Conservation (phyloP, 2,888 invertebrate species). For the Drosophila barbarae region DNA sequence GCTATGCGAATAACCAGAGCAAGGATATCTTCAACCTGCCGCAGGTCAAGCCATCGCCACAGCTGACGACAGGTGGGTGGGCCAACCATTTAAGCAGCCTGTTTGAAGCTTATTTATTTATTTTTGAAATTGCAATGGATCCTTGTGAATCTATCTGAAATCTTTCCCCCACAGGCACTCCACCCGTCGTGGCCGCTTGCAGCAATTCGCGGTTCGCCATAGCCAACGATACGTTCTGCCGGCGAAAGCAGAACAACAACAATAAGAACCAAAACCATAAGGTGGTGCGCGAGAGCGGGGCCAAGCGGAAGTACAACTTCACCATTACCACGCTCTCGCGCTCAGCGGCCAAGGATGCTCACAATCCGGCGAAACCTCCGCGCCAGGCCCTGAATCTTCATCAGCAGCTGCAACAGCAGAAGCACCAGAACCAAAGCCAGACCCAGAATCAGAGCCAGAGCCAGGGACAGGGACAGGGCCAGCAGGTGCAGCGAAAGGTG, state of each 20-base stretch:
- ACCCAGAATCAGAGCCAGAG: neutral
- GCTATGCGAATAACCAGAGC: constrained; percentile 78
- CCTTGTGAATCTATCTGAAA: too few species aligned
- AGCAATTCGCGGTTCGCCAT: constrained; percentile 71
- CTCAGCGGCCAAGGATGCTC: constrained; percentile 53
- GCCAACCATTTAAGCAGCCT: neutral
- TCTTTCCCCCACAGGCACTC: constrained; percentile 7
- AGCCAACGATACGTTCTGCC: constrained; percentile 67
- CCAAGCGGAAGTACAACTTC: constrained; percentile 77
- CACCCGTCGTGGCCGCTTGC: constrained; percentile 49
- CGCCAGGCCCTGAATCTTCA: constrained; percentile 27
- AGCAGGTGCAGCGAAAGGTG: constrained; percentile 30
- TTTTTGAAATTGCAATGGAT: neutral
- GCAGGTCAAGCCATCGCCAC: constrained; percentile 43
- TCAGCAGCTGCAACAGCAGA: constrained; percentile 23
- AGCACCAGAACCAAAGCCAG: constrained; percentile 25
- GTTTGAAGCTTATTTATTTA: neutral
- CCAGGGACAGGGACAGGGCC: neutral
- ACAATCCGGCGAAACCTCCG: constrained; percentile 19
- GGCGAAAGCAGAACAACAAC: constrained; percentile 67
- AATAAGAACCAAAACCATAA: constrained; percentile 67
- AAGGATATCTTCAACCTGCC: constrained; percentile 79
- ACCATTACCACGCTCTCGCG: constrained; percentile 79
- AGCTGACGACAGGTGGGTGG: constrained; percentile 33
- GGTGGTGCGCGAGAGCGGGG: constrained; percentile 55